Evolutionary conservation across 1,140 invertebrate genomes (phyloP).

Genomic region (Drosophila azteca): DNA sequence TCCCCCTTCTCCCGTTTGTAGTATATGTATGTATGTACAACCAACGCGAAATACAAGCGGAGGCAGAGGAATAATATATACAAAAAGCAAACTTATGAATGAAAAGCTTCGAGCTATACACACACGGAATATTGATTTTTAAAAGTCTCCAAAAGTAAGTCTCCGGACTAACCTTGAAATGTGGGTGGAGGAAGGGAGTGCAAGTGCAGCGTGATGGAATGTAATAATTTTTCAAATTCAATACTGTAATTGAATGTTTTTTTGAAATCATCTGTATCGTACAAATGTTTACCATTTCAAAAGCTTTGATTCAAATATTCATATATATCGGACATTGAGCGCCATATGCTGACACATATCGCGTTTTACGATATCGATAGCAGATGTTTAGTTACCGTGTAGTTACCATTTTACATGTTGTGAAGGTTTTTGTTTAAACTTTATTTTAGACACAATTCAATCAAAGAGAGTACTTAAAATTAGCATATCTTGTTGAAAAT

Average conservation of each 20-base stretch:
- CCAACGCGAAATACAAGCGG: not conserved
- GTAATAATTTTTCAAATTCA: not conserved
- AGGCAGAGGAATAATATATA: constrained; percentile 4
- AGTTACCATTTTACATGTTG: too few species aligned
- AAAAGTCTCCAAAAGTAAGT: constrained; percentile 41
- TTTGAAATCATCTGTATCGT: not conserved
- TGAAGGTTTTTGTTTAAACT: too few species aligned
- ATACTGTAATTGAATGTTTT: constrained; percentile 3
- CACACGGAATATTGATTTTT: constrained; percentile 52
- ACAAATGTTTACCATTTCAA: too few species aligned
- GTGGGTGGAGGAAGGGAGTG: constrained; percentile 16
- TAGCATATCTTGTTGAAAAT: too few species aligned
- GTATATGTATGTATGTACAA: constrained; percentile 7
- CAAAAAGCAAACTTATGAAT: constrained; percentile 67
- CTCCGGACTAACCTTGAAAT: constrained; percentile 63
- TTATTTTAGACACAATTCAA: too few species aligned
- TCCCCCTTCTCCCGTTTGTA: constrained; percentile 5
- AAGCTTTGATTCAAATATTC: too few species aligned
- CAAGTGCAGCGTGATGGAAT: constrained; percentile 8
- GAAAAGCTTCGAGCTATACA: constrained; percentile 67
- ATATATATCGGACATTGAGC: too few species aligned
- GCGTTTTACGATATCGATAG: too few species aligned
- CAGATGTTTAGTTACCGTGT: too few species aligned
- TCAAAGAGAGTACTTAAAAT: too few species aligned
- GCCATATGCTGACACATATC: too few species aligned